phyloP scores from a whole-genome alignment of 2,888 invertebrate species.

The Nowickia ferox region DNA sequence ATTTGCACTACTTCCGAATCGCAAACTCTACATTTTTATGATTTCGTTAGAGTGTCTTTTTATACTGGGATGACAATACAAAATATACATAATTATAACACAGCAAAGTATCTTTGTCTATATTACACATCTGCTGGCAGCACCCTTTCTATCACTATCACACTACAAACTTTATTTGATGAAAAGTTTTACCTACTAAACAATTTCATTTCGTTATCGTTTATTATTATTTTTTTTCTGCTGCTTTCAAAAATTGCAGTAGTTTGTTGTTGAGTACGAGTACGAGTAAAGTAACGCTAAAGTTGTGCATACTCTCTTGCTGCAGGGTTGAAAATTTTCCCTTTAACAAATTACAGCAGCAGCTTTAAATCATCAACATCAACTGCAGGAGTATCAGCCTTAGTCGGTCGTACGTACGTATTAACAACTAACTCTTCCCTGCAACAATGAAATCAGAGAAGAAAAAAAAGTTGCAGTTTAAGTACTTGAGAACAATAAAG shows the following conservation, averaged over 20 bases:
- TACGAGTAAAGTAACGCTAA: slow-evolving; percentile 14
- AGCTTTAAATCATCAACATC: slow-evolving; percentile 50
- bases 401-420: not conserved
- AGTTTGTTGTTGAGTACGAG: slow-evolving; percentile 18
- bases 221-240: slow-evolving; percentile 8
- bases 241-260: slow-evolving; percentile 38
- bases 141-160: slow-evolving; percentile 5
- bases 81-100: no score
- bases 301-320: slow-evolving; percentile 32
- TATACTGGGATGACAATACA: no score
- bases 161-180: slow-evolving; percentile 38
- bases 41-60: no score
- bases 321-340: slow-evolving; percentile 55
- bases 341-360: slow-evolving; percentile 59
- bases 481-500: slow-evolving; percentile 64
- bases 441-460: slow-evolving; percentile 37
- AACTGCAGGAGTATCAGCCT: slow-evolving; percentile 26
- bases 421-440: slow-evolving; percentile 16
- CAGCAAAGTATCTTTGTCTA: no score
- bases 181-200: slow-evolving; percentile 69
- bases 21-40: no score
- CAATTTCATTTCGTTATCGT: slow-evolving; percentile 61
- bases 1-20: no score
- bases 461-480: slow-evolving; percentile 54
- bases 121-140: not conserved